A percentile compares a stretch with the other conserved stretches of the same genome.
phyloP scores from a whole-genome alignment of 2,888 invertebrate species.

The Malthinus seriepunctatus region DNA sequence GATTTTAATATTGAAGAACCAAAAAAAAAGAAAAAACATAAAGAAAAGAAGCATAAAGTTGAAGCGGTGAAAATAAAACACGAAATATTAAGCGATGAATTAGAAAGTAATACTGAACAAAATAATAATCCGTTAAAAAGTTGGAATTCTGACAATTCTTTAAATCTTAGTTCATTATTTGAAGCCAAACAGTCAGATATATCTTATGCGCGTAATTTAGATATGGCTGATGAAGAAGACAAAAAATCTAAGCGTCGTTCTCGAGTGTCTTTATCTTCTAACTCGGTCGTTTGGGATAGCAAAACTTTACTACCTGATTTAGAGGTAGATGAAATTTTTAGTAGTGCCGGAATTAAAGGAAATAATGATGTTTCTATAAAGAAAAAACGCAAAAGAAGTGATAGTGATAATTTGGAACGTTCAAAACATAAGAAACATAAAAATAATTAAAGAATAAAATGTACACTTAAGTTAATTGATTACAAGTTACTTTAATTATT shows the following conservation, averaged over 20 bases:
- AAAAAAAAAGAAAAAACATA: conserved; percentile 3
- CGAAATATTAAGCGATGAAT: background rate
- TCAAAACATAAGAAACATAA: no score
- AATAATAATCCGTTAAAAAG: background rate
- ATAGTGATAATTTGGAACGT: no score
- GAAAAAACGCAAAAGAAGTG: no score
- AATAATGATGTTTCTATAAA: no score
- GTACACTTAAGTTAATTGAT: no score
- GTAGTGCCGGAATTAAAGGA: no score
- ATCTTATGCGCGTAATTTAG: background rate
- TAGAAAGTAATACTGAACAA: background rate
- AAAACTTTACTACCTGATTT: conserved; percentile 16
- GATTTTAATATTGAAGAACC: background rate
- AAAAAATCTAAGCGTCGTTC: background rate
- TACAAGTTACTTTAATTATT: no score
- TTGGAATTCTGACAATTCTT: background rate
- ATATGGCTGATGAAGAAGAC: conserved; percentile 11
- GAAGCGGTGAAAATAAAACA: background rate
- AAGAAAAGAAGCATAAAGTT: background rate
- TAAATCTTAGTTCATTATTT: conserved; percentile 3
- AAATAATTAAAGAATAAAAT: no score
- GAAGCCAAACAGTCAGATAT: background rate
- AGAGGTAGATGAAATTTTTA: conserved; percentile 15
- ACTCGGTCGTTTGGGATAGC: background rate
- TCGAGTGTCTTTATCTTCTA: background rate